A percentile compares a stretch with the other conserved stretches of the same genome.
phyloP scores from a whole-genome alignment of 2,797 vertebrate species.

The Cheirogaleus major region DNA sequence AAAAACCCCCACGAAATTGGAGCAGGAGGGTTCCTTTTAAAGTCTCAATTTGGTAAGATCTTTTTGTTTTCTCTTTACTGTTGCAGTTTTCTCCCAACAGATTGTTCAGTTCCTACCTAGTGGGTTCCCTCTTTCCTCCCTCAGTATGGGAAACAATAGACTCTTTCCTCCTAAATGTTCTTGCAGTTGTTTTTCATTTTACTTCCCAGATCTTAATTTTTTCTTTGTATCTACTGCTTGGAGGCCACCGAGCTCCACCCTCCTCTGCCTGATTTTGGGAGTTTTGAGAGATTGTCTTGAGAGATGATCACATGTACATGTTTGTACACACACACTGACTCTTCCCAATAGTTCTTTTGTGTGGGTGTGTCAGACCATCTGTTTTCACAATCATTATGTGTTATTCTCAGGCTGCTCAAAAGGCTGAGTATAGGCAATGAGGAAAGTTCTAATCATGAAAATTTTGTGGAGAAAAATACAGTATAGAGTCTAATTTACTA shows the following conservation, averaged over 20 bases:
- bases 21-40: not conserved
- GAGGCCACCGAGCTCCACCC: not conserved
- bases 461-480: not conserved
- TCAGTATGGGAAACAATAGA: not conserved
- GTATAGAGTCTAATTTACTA: not conserved
- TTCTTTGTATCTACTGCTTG: constrained; percentile 8
- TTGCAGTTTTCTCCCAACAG: not conserved
- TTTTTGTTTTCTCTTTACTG: constrained; percentile 8
- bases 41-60: not conserved
- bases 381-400: not conserved
- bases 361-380: not conserved
- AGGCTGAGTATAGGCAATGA: not conserved
- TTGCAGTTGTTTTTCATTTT: not conserved
- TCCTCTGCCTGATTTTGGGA: not conserved
- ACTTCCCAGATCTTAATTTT: not conserved
- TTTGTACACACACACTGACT: not conserved
- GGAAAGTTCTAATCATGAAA: not conserved
- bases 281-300: not conserved
- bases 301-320: not conserved
- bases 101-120: not conserved
- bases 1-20: not conserved
- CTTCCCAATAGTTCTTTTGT: not conserved
- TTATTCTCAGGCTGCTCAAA: not conserved
- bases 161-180: not conserved
- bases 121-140: not conserved